phyloP scores from a whole-genome alignment of 2,797 vertebrate species.

The Syngnathus acus region DNA sequence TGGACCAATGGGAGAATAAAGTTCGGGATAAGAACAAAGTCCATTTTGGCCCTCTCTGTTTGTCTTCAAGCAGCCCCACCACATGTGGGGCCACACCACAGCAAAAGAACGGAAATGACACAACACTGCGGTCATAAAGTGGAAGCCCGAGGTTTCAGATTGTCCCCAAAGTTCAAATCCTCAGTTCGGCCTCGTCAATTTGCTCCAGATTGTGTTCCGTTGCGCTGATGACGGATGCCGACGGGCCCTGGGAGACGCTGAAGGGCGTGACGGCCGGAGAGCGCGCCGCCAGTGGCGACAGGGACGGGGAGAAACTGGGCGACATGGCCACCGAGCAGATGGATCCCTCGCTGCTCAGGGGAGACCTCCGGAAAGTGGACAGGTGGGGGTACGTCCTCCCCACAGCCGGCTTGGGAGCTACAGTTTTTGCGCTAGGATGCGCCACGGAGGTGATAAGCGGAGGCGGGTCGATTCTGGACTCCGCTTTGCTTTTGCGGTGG shows the following conservation, averaged over 20 bases:
- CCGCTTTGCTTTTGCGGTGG: constrained; percentile 80
- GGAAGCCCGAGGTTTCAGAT: constrained; percentile 31
- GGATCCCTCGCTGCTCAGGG: constrained; percentile 88
- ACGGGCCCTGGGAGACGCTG: constrained; percentile 89
- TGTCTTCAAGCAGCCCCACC: constrained; percentile 36
- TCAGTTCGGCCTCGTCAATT: constrained; percentile 84
- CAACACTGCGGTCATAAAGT: constrained; percentile 44
- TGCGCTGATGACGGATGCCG: constrained; percentile 84
- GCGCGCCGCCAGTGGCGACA: constrained; percentile 89
- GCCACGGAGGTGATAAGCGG: constrained; percentile 97
- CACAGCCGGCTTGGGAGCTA: constrained; percentile 84
- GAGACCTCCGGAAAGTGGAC: constrained; percentile 83
- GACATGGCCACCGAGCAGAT: constrained; percentile 94
- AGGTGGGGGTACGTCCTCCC: constrained; percentile 82
- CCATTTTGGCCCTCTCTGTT: constrained; percentile 45
- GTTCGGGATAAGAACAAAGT: constrained; percentile 38
- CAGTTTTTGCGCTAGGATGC: constrained; percentile 94
- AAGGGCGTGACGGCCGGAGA: constrained; percentile 93
- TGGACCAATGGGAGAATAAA: constrained; percentile 52
- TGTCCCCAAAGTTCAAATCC: constrained; percentile 64
- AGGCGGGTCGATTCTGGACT: constrained; percentile 91
- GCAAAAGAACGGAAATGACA: constrained; percentile 18
- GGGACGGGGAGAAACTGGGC: constrained; percentile 93
- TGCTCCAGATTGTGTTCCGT: constrained; percentile 83
- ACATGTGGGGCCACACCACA: not conserved